phyloP scores from a whole-genome alignment of 2,797 vertebrate genomes.

The Poecile montanus region DNA sequence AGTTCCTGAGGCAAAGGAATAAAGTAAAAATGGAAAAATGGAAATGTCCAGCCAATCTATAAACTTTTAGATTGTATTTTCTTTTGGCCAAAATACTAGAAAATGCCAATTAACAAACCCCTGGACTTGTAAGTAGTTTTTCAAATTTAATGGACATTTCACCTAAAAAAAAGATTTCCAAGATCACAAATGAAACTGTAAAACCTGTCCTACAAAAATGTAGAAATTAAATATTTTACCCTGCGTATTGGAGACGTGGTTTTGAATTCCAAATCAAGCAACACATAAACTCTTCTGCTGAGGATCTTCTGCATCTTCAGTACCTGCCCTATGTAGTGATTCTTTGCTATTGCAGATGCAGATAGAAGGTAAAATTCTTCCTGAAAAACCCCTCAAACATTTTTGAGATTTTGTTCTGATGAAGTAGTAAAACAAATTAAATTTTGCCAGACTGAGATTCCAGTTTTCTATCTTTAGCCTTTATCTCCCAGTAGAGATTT shows the following conservation, averaged over 20 bases:
- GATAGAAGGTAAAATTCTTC: not conserved
- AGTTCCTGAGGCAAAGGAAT: not conserved
- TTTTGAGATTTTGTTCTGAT: not conserved
- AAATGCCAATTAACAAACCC: not conserved
- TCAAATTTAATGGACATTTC: not conserved
- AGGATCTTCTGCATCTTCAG: not conserved
- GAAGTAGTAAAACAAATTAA: not conserved
- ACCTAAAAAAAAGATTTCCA: not conserved
- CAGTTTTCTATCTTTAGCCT: not conserved
- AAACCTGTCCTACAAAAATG: not conserved
- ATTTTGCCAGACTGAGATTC: not conserved
- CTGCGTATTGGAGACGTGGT: not conserved
- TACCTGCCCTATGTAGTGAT: not conserved
- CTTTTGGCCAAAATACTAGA: not conserved
- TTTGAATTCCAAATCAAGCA: not conserved
- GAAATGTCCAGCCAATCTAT: not conserved
- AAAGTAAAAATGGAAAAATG: not conserved
- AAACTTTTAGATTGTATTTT: not conserved
- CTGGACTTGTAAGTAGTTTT: not conserved
- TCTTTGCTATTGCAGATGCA: not conserved
- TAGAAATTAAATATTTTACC: not conserved
- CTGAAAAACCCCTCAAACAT: not conserved
- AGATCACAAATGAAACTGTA: not conserved
- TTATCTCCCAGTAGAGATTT: not conserved
- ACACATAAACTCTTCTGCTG: not conserved